A percentile compares a stretch with the other conserved stretches of the same genome.
phyloP scores from a whole-genome alignment of 2,888 invertebrate genomes.

The Nysson spinosus region DNA sequence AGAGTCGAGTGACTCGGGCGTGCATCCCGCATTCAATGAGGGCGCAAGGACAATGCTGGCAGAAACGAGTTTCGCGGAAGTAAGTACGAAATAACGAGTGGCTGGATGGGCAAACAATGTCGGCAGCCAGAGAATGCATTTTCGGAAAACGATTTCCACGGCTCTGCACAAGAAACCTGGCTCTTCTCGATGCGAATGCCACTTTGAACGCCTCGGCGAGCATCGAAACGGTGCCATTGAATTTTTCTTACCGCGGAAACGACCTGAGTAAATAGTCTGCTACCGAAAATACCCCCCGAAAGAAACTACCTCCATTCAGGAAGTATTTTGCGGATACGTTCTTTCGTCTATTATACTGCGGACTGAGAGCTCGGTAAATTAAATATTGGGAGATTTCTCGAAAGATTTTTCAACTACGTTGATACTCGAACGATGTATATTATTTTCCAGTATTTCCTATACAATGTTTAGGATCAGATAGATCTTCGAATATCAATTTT shows the following conservation, averaged over 20 bases:
- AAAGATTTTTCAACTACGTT: too few relatives aligned
- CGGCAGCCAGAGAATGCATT: constrained; percentile 31
- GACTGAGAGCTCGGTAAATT: too few relatives aligned
- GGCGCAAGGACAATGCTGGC: constrained; percentile 14
- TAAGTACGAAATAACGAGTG: neutral
- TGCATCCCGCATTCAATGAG: constrained; percentile 1
- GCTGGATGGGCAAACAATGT: constrained; percentile 8
- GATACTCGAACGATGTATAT: too few relatives aligned
- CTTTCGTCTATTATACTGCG: too few relatives aligned
- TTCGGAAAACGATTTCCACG: constrained; percentile 14
- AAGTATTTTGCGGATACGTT: neutral
- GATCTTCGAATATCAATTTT: too few relatives aligned
- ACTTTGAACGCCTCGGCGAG: constrained; percentile 28
- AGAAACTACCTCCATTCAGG: neutral
- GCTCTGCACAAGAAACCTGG: constrained; percentile 23
- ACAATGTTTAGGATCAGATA: too few relatives aligned
- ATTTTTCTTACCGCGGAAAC: constrained; percentile 27
- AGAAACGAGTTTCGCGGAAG: neutral
- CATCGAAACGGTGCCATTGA: constrained; percentile 14
- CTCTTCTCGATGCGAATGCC: constrained; percentile 19
- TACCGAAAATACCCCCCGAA: constrained; percentile 3
- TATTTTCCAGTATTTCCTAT: too few relatives aligned
- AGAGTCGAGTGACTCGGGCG: constrained; percentile 30
- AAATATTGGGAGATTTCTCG: too few relatives aligned
- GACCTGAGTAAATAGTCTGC: constrained; percentile 36